phyloP scores from a whole-genome alignment of 1,140 invertebrate genomes.

The Ceratina calcarata region DNA sequence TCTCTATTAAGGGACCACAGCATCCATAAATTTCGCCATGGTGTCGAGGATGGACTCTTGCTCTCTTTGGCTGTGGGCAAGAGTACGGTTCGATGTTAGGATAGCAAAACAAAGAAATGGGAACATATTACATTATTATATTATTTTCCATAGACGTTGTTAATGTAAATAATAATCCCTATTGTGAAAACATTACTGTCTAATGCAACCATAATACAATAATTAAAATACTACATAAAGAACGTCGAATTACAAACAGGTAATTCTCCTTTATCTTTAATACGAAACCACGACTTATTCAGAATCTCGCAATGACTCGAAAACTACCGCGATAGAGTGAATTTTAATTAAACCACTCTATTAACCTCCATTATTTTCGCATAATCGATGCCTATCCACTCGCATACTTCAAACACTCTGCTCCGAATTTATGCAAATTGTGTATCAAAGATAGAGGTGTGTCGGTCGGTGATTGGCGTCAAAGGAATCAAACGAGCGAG shows the following conservation, averaged over 20 bases:
- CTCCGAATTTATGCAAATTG: slow-evolving; percentile 58
- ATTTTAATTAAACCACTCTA: not conserved
- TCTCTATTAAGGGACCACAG: slow-evolving; percentile 45
- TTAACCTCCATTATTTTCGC: not conserved
- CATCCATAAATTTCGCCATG: slow-evolving; percentile 44
- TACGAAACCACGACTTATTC: too few relatives aligned
- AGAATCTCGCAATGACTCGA: too few relatives aligned
- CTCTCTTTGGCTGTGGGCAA: not conserved
- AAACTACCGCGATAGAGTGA: not conserved
- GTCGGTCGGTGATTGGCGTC: slow-evolving; percentile 40
- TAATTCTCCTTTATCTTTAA: too few relatives aligned
- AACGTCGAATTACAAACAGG: too few relatives aligned
- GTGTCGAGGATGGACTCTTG: not conserved
- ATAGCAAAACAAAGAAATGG: not conserved
- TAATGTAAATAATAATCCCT: too few relatives aligned
- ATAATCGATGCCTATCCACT: not conserved
- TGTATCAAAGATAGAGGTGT: slow-evolving; percentile 40
- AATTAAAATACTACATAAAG: too few relatives aligned
- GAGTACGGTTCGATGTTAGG: not conserved
- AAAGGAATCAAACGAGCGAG: slow-evolving; percentile 26
- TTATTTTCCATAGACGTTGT: too few relatives aligned
- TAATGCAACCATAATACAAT: too few relatives aligned
- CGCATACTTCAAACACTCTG: not conserved
- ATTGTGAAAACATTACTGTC: too few relatives aligned
- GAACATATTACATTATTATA: too few relatives aligned